Base-by-base conservation (phyloP, 2,113 vertebrate species). In the Mastomys coucha region DNA sequence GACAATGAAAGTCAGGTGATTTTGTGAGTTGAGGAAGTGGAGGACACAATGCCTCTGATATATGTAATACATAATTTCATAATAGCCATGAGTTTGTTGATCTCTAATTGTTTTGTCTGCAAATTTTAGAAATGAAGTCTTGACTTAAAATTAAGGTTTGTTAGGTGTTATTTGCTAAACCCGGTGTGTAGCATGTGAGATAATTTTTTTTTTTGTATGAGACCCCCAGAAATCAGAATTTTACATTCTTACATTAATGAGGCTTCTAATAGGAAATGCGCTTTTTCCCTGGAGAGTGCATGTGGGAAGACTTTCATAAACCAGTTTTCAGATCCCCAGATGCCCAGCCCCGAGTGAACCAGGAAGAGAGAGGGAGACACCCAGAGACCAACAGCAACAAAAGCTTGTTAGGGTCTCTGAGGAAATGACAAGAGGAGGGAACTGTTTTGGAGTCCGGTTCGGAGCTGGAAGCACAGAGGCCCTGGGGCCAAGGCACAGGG, bases 301-400 rank as follows among this genome's bases (percentile, higher is more conserved):
- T 36, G 8, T 67, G 73, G 65, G 67, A 56, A 91, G 73, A 49
- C 81, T 77, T 70, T 24, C 24, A 7, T 33, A 1, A 33, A 24
- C 28, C 49, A 72, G 51, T 28, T 72, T 78, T 22, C 53, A 67
- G 73, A 65, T 8, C 17, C 56, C n/a, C n/a, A n/a, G n/a, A n/a
- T n/a, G n/a, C n/a, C n/a, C n/a, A n/a, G n/a, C n/a, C n/a, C 36
- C 22, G 19, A 45, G 73, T 65, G 36, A 93, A 51, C 39, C 80
- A 86, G 91, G 88, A 80, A 91, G 51, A 16, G 22, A n/a, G 7
- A 33, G 53, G 80, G 36, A 87, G 81, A 80, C 53, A 86, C 81
- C 91, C 81, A 86, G 91, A 90, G 28, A 90, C 72, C 51, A 70
- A 42, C 14, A 65, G 58, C 63, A 87, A 63, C 81, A 86, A 26